phyloP scores from a whole-genome alignment of 1,140 invertebrate genomes.

The Neodiprion pinetum region DNA sequence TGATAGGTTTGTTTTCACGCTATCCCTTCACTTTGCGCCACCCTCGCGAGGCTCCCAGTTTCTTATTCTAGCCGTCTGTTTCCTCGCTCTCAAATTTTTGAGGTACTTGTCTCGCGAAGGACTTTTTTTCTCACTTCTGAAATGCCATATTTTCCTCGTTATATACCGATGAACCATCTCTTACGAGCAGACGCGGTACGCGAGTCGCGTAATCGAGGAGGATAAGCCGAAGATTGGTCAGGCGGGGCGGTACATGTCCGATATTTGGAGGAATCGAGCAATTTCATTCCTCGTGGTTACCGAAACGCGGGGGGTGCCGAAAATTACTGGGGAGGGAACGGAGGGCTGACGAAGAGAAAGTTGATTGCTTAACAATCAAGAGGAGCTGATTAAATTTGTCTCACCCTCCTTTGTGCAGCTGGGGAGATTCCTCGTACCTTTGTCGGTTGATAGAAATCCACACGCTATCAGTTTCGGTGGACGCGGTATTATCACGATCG shows the following conservation, averaged over 20 bases:
- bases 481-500: no score
- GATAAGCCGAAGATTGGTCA: not conserved
- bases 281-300: not conserved
- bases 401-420: not conserved
- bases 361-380: conserved; percentile 7
- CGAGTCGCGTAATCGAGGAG: no score
- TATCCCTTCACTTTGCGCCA: not conserved
- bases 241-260: not conserved
- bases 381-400: not conserved
- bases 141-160: not conserved
- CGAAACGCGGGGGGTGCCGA: not conserved
- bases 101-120: not conserved
- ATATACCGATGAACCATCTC: not conserved
- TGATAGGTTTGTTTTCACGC: conserved; percentile 12
- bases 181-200: not conserved
- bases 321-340: not conserved
- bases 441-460: no score
- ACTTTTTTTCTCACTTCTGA: not conserved
- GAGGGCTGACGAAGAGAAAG: conserved; percentile 2
- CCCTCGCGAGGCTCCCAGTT: not conserved
- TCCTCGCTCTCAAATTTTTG: not conserved
- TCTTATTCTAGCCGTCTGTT: not conserved
- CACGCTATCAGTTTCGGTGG: no score
- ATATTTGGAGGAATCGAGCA: not conserved
- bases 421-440: no score